Base-by-base conservation (phyloP, 2,888 invertebrate genomes). In the Hartigia nigra region DNA sequence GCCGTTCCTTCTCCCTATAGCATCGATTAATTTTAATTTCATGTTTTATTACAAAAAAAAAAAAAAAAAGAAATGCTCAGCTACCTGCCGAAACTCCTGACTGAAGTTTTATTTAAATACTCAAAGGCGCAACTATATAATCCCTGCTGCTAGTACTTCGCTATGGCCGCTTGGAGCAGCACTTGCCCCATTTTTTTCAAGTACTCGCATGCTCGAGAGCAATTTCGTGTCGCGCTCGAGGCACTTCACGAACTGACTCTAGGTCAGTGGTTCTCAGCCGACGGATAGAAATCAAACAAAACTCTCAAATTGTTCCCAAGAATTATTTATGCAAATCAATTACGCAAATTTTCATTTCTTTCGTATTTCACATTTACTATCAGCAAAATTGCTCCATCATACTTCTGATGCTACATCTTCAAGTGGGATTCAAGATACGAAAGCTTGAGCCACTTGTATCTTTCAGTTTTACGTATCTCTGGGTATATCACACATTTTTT, bases 161-260 rank as follows among this genome's bases (percentile, higher is more conserved):
- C 78, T 77, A 79, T 55, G 69, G 75, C 76, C 31, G 75, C 55
- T 83, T 79, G 74, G 77, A 82, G 78, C 70, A 76, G 75, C 32
- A 75, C 79, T 81, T 78, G 81, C 77, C 76, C 78, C 76, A 80
- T 80, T 83, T 55, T 55, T 83, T 81, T 81, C 77, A 69, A 77
- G 77, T 34, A 78, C 77, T 79, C 80, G 78, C 79, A 79, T 32
- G 77, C 74, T 69, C 77, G 79, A 83, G 80, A 78, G 83, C 81
- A 82, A 83, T 82, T 81, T 82, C 79, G 74, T 81, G 81, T 82
- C 81, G 79, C 77, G 77, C 79, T 79, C 75, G 69, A 35, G 77
- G 80, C 78, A 82, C 80, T 82, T 75, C 77, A 80, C 72, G 77
- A 12, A 72, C 72, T 77, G 76, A 23, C 36, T 39, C 75, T 14